A percentile compares a stretch with the other conserved stretches of the same genome.
These are phyloP conservation scores for Hemibagrus guttatus DNA, from an alignment of 2,797 vertebrate species.

Conservation along the genomic window DNA sequence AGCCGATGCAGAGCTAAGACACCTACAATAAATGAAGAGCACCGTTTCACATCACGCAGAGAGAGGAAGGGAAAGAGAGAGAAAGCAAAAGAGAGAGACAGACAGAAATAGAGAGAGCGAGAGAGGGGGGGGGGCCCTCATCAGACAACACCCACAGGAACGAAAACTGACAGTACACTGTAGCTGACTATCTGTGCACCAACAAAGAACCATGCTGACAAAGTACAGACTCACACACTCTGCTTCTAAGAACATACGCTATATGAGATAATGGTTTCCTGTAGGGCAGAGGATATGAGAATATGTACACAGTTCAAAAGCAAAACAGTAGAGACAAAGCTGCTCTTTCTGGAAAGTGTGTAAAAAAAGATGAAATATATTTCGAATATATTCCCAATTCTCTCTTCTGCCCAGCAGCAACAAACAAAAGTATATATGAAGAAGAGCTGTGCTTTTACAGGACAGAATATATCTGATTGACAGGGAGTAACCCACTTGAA, in stretches of 20 bases:
- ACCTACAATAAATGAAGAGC: conserved; percentile 63
- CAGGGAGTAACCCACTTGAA: no score
- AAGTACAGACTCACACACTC: neutral
- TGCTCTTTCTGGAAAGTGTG: no score
- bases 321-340: conserved; percentile 29
- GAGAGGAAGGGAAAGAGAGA: neutral
- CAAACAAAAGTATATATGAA: neutral
- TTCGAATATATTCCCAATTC: neutral
- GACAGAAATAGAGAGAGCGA: neutral
- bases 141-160: neutral
- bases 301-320: neutral
- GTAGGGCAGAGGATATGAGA: neutral
- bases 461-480: neutral
- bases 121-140: no score
- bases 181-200: neutral
- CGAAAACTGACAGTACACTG: neutral
- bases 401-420: neutral
- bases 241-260: neutral
- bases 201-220: neutral
- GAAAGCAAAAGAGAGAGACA: neutral
- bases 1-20: conserved; percentile 38
- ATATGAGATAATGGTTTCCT: conserved; percentile 37
- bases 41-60: neutral
- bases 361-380: neutral
- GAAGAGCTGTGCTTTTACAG: neutral